Conservation (phyloP, 1,140 invertebrate genomes). For the Bombus haemorrhoidalis region DNA sequence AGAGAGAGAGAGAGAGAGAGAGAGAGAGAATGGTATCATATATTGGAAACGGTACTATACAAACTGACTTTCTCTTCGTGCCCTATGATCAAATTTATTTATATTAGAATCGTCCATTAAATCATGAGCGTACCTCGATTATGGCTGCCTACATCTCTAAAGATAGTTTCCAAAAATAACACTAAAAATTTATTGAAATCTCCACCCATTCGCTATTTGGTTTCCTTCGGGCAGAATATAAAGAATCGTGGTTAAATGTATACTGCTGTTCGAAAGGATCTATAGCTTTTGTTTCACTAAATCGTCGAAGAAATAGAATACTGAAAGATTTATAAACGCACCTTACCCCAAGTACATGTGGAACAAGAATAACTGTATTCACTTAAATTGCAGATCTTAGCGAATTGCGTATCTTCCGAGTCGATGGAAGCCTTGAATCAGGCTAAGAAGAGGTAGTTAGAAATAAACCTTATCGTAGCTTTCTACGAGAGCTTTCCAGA, state of each 20-base stretch:
- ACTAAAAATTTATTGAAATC: neutral
- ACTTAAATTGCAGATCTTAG: neutral
- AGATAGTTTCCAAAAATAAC: neutral
- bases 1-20: too few species aligned
- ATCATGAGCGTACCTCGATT: neutral
- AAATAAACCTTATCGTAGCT: slow-evolving; percentile 9
- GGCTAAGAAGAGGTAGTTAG: neutral
- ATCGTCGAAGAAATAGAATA: neutral
- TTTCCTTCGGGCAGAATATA: neutral
- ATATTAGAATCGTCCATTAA: neutral
- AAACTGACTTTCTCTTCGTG: neutral
- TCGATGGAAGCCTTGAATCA: neutral
- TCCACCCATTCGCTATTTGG: neutral
- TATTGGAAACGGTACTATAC: neutral
- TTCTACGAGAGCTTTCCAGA: neutral
- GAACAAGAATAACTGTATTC: neutral
- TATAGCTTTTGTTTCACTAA: too few species aligned
- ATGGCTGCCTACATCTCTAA: too few species aligned
- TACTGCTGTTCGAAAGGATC: too few species aligned
- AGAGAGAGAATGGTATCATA: neutral
- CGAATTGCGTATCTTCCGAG: neutral
- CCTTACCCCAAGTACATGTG: neutral
- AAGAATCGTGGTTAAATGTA: neutral
- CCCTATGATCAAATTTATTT: slow-evolving; percentile 39
- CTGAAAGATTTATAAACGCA: neutral